Conservation (phyloP, 2,113 vertebrate species). For the Echinops telfairi region DNA sequence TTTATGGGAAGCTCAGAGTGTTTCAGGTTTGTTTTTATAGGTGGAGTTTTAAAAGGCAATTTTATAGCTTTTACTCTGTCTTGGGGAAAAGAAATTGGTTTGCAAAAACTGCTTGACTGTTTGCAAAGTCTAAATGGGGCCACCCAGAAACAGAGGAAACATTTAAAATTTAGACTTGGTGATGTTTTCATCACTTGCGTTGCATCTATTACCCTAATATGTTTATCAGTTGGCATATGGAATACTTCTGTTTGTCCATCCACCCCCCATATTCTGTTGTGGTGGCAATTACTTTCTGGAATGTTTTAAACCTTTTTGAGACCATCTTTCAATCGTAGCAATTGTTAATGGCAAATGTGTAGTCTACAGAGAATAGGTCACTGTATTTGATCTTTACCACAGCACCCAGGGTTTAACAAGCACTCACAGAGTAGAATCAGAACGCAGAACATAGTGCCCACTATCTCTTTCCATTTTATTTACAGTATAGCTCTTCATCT, state of each 20-base stretch:
- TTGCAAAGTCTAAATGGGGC: conserved; percentile 46
- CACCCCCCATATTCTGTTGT: too few species aligned
- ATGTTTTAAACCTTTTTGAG: not conserved
- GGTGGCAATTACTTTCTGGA: not conserved
- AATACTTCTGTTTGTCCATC: not conserved
- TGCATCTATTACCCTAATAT: not conserved
- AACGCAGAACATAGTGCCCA: not conserved
- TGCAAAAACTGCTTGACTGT: conserved; percentile 53
- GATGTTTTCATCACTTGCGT: not conserved
- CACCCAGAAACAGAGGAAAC: conserved; percentile 23
- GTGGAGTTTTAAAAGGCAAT: conserved; percentile 69
- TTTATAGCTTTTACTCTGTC: conserved; percentile 74
- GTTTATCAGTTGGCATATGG: not conserved
- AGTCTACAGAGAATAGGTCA: not conserved
- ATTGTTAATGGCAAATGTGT: conserved; percentile 1
- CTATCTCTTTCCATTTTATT: not conserved
- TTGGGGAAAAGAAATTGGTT: conserved; percentile 54
- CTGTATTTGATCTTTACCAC: not conserved
- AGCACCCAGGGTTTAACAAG: not conserved
- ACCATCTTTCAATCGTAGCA: not conserved
- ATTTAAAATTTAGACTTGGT: conserved; percentile 2
- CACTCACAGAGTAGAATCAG: not conserved
- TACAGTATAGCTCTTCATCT: not conserved
- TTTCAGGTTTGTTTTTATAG: conserved; percentile 81
- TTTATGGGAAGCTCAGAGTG: conserved; percentile 76